phyloP scores from a whole-genome alignment of 2,113 vertebrate genomes.

The Lontra canadensis region DNA sequence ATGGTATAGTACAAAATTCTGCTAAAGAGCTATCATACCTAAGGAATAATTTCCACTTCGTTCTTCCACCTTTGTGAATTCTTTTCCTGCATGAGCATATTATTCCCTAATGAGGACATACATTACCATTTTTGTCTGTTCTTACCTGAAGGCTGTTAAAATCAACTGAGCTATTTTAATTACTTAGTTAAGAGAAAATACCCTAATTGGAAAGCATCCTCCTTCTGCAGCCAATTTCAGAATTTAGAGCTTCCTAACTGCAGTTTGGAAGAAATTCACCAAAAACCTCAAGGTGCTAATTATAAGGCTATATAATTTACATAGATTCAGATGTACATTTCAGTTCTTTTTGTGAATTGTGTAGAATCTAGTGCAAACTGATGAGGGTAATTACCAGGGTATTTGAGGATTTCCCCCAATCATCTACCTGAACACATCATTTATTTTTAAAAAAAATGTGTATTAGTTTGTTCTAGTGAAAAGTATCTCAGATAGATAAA shows the following conservation, averaged over 20 bases:
- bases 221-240: conserved; percentile 30
- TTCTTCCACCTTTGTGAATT: conserved; percentile 13
- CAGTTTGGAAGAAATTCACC: conserved; percentile 57
- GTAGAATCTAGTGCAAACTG: background rate
- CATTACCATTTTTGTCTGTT: conserved; percentile 63
- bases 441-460: conserved; percentile 39
- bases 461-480: conserved; percentile 16
- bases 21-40: background rate
- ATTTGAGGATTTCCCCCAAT: conserved; percentile 34
- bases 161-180: conserved; percentile 63
- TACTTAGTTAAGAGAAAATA: conserved; percentile 66
- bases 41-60: background rate
- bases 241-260: conserved; percentile 41
- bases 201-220: conserved; percentile 59
- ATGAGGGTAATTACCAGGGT: background rate
- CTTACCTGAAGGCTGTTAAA: conserved; percentile 61
- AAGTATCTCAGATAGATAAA: conserved; percentile 6
- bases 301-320: conserved; percentile 62
- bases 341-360: conserved; percentile 12
- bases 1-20: background rate
- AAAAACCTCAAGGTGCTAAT: conserved; percentile 59
- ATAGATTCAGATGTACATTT: conserved; percentile 43
- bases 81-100: background rate
- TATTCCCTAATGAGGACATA: conserved; percentile 60
- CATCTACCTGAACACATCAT: background rate